Evolutionary conservation across 2,888 invertebrate species (phyloP).

Genomic region (Sinohyriopsis cumingii): DNA sequence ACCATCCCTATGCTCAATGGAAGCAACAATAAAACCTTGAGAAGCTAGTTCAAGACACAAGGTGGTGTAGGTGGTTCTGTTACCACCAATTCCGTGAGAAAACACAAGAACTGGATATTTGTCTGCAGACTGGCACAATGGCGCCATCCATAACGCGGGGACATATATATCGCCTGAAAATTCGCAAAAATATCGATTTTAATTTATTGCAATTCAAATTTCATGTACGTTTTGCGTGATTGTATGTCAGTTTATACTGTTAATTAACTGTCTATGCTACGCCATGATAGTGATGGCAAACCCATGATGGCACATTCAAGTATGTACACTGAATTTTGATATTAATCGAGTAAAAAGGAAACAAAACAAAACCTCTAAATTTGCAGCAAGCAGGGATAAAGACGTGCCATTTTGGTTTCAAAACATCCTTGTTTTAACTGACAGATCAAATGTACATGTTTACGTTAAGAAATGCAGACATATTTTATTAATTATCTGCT

Average conservation of each 20-base stretch:
- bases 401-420: too few relatives aligned
- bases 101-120: conserved; percentile 77
- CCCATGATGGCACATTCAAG: too few relatives aligned
- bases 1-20: conserved; percentile 78
- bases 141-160: conserved; percentile 75
- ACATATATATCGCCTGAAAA: conserved; percentile 73
- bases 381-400: too few relatives aligned
- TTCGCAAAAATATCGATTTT: background rate
- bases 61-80: conserved; percentile 78
- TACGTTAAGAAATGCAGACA: too few relatives aligned
- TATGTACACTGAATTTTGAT: too few relatives aligned
- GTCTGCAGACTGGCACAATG: conserved; percentile 49
- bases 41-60: conserved; percentile 79
- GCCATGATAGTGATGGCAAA: background rate
- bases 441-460: too few relatives aligned
- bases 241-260: background rate
- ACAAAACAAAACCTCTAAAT: too few relatives aligned
- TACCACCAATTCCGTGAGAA: conserved; percentile 80
- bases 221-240: background rate
- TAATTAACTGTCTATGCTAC: background rate
- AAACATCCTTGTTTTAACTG: too few relatives aligned
- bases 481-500: too few relatives aligned
- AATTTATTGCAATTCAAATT: background rate
- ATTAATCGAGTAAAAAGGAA: too few relatives aligned
- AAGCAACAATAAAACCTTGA: conserved; percentile 79